Percentiles rank a stretch among this genome's conserved stretches.
Conservation (phyloP, 1,140 invertebrate genomes). For the Lordiphosa clarofinis region DNA sequence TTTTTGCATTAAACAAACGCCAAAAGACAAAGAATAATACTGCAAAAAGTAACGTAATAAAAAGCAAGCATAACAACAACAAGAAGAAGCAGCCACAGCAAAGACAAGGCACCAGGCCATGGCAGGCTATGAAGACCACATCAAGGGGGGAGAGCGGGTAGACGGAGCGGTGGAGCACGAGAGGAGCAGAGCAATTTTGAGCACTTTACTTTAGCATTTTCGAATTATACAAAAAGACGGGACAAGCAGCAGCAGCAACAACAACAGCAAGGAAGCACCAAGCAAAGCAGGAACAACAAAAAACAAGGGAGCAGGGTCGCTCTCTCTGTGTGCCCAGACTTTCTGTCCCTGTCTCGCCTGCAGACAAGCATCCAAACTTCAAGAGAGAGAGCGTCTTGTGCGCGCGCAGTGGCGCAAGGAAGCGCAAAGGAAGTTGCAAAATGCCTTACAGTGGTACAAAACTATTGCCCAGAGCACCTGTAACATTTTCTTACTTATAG, state of each 20-base stretch:
- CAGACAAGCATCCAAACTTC: slow-evolving; percentile 3
- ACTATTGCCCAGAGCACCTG: too few relatives aligned
- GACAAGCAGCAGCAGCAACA: slow-evolving; percentile 8
- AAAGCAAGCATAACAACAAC: slow-evolving; percentile 8
- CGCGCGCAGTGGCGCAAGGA: background rate
- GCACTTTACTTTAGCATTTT: slow-evolving; percentile 56
- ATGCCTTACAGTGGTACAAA: too few relatives aligned
- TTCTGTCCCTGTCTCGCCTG: background rate
- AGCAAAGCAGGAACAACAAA: slow-evolving; percentile 51
- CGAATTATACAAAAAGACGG: slow-evolving; percentile 43
- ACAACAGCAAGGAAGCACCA: slow-evolving; percentile 11
- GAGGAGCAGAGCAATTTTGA: slow-evolving; percentile 47
- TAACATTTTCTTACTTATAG: too few relatives aligned
- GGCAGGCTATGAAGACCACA: too few relatives aligned
- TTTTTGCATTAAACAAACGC: slow-evolving; percentile 61
- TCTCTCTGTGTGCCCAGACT: too few relatives aligned
- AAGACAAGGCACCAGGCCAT: too few relatives aligned
- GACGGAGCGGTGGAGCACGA: slow-evolving; percentile 11
- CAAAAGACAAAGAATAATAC: slow-evolving; percentile 67
- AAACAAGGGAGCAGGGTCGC: slow-evolving; percentile 24
- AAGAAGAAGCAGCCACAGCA: slow-evolving; percentile 6
- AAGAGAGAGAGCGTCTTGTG: too few relatives aligned
- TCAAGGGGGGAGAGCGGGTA: too few relatives aligned
- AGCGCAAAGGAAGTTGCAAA: too few relatives aligned
- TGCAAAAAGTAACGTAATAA: slow-evolving; percentile 63